A percentile compares a stretch with the other conserved stretches of the same genome.
Evolutionary conservation across 2,888 invertebrate genomes (phyloP).

Genomic region (Caenorhabditis sp.): DNA sequence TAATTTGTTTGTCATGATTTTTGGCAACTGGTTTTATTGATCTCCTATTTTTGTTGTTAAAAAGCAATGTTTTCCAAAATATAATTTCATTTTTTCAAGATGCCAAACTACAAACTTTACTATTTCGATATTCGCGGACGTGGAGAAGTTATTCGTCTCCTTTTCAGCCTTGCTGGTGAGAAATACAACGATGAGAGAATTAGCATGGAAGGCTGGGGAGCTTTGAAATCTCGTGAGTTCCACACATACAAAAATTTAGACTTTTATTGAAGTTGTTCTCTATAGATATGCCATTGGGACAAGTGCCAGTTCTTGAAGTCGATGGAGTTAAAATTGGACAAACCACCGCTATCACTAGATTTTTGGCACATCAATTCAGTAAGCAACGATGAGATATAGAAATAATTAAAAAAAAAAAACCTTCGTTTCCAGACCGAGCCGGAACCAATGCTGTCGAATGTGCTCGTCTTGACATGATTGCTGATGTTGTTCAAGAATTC

Average conservation of each 20-base stretch:
- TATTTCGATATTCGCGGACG: conserved; percentile 60
- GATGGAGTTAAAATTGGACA: conserved; percentile 63
- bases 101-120: conserved; percentile 51
- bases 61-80: too few relatives aligned
- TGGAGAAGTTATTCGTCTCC: conserved; percentile 60
- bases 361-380: conserved; percentile 60
- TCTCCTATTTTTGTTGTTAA: too few relatives aligned
- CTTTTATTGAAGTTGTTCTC: conserved; percentile 4
- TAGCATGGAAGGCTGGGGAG: conserved; percentile 55
- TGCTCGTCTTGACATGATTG: conserved; percentile 62
- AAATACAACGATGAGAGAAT: conserved; percentile 54
- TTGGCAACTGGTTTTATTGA: too few relatives aligned
- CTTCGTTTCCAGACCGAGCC: conserved; percentile 38
- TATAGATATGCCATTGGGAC: conserved; percentile 66
- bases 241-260: too few relatives aligned
- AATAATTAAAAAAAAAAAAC: too few relatives aligned
- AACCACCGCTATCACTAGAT: conserved; percentile 61
- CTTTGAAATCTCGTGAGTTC: conserved; percentile 49
- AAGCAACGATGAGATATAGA: background rate
- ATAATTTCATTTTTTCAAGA: background rate
- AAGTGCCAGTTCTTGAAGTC: conserved; percentile 67
- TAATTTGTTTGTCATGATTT: background rate
- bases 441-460: conserved; percentile 55
- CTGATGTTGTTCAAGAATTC: conserved; percentile 54
- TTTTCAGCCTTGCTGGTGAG: conserved; percentile 55